Percentiles rank a stretch among this genome's conserved stretches.
These are phyloP conservation scores for Halocynthia aurantium DNA, from an alignment of 23 tunicate species.

Conservation along the genomic window DNA sequence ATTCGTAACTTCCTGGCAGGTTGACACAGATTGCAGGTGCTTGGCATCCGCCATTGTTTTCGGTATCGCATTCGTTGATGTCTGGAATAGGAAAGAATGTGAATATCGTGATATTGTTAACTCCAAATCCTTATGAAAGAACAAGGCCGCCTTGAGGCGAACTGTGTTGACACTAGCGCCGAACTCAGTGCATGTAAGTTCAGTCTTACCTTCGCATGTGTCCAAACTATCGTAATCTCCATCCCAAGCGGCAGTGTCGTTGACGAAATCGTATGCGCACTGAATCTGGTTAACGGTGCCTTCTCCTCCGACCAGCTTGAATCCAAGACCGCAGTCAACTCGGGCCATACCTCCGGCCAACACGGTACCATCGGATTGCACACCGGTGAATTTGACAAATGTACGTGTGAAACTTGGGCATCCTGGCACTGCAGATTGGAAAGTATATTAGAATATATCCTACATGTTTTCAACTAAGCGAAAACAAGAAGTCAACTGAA, in stretches of 20 bases:
- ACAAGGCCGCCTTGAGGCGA: background rate
- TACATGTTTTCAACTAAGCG: background rate
- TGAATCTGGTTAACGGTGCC: constrained; percentile 31
- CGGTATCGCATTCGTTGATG: constrained; percentile 68
- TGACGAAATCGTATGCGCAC: constrained; percentile 77
- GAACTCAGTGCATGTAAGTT: background rate
- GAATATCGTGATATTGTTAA: background rate
- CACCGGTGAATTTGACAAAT: constrained; percentile 33
- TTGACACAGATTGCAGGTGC: constrained; percentile 79
- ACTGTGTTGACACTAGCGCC: background rate
- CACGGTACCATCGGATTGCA: constrained; percentile 40
- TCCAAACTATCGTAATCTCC: constrained; percentile 48
- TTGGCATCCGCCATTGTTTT: constrained; percentile 71
- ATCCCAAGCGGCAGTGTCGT: constrained; percentile 80
- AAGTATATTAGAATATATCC: background rate
- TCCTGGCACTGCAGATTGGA: constrained; percentile 48
- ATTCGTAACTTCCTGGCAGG: constrained; percentile 80
- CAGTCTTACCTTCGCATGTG: constrained; percentile 54
- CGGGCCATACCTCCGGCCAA: constrained; percentile 74
- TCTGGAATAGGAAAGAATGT: constrained; percentile 14
- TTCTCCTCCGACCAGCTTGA: background rate
- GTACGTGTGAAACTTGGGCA: constrained; percentile 63
- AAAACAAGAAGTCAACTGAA: background rate
- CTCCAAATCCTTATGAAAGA: background rate
- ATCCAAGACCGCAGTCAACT: constrained; percentile 41